phyloP scores from a whole-genome alignment of 2,888 invertebrate genomes.

The Microctonus brassicae region DNA sequence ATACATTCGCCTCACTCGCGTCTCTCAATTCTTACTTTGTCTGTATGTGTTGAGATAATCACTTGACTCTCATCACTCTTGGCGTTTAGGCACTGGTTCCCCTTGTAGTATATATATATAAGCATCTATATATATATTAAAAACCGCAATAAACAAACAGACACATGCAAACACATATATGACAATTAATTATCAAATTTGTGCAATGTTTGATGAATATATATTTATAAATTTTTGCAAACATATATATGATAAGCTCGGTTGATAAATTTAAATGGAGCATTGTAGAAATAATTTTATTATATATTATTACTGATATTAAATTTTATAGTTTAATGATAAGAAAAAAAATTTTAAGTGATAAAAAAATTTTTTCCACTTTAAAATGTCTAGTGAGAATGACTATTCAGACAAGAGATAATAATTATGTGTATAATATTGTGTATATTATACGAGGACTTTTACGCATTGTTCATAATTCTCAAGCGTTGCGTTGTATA shows the following conservation, averaged over 20 bases:
- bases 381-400: conserved; percentile 12
- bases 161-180: neutral
- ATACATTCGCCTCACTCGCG: neutral
- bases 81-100: conserved; percentile 35
- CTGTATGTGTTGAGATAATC: conserved; percentile 33
- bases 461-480: conserved; percentile 12
- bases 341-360: neutral
- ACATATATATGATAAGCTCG: neutral
- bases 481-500: conserved; percentile 4
- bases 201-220: neutral
- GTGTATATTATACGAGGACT: neutral
- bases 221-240: conserved; percentile 1
- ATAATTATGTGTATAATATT: neutral
- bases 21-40: conserved; percentile 1
- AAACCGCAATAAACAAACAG: neutral
- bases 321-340: conserved; percentile 5
- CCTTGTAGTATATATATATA: conserved; percentile 5
- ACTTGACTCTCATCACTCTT: conserved; percentile 40
- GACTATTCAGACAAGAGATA: neutral
- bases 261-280: neutral
- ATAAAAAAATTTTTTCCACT: neutral
- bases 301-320: conserved; percentile 3
- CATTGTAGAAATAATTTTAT: neutral
- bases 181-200: neutral
- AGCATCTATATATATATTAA: neutral